Evolutionary conservation across 1,140 invertebrate species (phyloP), one percentile per base, ranked within the genome.

Genomic region (Scaptomyza hsui): DNA sequence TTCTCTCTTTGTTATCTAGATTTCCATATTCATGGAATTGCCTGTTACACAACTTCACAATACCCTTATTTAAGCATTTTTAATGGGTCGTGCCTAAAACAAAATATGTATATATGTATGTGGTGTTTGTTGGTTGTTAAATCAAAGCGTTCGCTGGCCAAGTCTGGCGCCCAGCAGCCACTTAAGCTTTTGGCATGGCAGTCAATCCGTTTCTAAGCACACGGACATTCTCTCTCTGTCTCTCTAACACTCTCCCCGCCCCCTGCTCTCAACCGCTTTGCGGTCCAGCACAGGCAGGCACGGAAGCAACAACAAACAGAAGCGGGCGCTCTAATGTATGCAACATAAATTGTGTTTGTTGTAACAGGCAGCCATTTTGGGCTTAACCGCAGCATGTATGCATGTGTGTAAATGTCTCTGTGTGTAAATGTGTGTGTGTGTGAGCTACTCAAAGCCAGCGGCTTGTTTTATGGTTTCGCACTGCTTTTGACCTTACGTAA

Each of bases 401-500:
- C 37, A 44, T 62, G 29, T 56, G 69, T 62, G 37, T 65, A 59
- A 37, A 12, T 37, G 32, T 37, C 12, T 37, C 32, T 37, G 42
- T 49, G 42, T 63, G 56, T 57, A 59, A 26, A 52, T 51, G 72
- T 57, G 39, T 72, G 56, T 53, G 55, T 42, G 55, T 64, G 32
- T 78, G 57, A 52, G 63, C 26, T 48, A 32, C 64, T 71, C 67
- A 72, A 82, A 86, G 82, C 80, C 78, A 82, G 83, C 68, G 82
- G 82, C 78, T 89, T 88, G 82, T 88, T 89, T 82, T 89, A 89
- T 88, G 83, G 82, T 78, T 88, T 88, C 67, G 64, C 83, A 88
- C 78, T 82, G 75, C 78, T 82, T 82, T 82, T 88, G 83, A 88
- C 82, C 83, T 88, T 88, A 88, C 75, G 75, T 89, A 67, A 88